Base-by-base conservation (phyloP, 2,797 vertebrate species). In the Coregonus suidteri region DNA sequence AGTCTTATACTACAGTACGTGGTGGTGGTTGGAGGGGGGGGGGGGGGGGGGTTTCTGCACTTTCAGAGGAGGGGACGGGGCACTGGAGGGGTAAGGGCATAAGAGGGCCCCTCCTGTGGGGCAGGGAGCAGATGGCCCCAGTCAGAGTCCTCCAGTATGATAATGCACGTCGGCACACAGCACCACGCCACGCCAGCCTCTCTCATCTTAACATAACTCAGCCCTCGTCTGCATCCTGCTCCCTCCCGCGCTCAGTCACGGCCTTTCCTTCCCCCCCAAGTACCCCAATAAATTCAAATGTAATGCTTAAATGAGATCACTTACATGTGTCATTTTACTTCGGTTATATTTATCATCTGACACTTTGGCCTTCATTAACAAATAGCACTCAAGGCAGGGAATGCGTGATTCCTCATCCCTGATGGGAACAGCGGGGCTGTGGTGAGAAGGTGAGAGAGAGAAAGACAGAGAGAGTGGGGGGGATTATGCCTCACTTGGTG, bases 361-460 rank as follows among this genome's bases (percentile, higher is more conserved):
- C 93, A 93, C 93, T 91, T 93, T 93, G 93, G 94, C 93, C 94
- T 94, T 95, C 93, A 95, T 95, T 95, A 95, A 93, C 90, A 94
- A 95, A 94, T 93, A 91, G 93, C 91, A 91, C 93, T 94, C 88
- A 86, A 91, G 91, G 87, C 85, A 82, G 83, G 9, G 80, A 80
- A 54, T 78, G 84, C 80, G 84, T 81, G 87, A 94, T 93, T 87
- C 84, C 87, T 93, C 88, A 89, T 89, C 79, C 67, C 87, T 83
- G 84, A 88, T 79, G 81, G 73, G 30, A 81, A 69, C 71, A 75
- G 69, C 78, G 80, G 41, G 31, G 75, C 72, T 31, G 65, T 31
- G 30, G 25, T 35, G 62, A 65, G 18, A 79, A 75, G 37, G 66
- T 69, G 75, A 75, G 69, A 13, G 41, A 47, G 41, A 47, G 41